A percentile compares a stretch with the other conserved stretches of the same genome.
Conservation (phyloP, 2,888 invertebrate genomes). For the Erebia ligea region DNA sequence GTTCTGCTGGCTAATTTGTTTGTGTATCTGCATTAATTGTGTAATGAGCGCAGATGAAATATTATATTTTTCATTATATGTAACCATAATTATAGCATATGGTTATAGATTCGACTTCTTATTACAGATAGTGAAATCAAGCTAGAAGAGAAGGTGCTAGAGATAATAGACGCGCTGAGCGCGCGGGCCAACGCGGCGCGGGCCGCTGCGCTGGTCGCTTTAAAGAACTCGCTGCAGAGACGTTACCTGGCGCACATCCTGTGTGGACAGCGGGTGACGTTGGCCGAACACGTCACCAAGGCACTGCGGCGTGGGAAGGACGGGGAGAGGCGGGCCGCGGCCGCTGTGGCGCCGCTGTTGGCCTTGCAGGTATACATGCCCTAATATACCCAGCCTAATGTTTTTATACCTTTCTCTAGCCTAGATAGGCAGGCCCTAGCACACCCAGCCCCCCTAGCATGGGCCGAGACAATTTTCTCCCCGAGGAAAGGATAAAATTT, state of each 20-base stretch:
- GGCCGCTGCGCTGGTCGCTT: conserved; percentile 86
- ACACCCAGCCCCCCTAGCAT: too few relatives aligned
- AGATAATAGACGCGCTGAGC: conserved; percentile 93
- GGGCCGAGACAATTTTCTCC: too few relatives aligned
- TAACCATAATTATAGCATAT: too few relatives aligned
- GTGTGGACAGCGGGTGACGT: conserved; percentile 88
- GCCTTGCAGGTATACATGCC: conserved; percentile 87
- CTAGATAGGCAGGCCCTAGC: too few relatives aligned
- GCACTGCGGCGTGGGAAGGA: conserved; percentile 92
- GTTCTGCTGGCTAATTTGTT: background rate
- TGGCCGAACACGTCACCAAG: conserved; percentile 92
- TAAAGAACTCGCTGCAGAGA: conserved; percentile 89
- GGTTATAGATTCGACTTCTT: too few relatives aligned
- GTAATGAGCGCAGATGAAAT: too few relatives aligned
- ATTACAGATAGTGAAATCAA: conserved; percentile 80
- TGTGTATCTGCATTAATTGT: too few relatives aligned
- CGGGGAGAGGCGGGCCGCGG: conserved; percentile 92
- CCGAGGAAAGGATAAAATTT: too few relatives aligned
- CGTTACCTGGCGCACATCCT: conserved; percentile 91
- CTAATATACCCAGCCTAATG: background rate
- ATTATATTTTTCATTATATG: too few relatives aligned
- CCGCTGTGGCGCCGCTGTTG: conserved; percentile 90
- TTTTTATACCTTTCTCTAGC: too few relatives aligned
- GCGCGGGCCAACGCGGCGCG: conserved; percentile 95
- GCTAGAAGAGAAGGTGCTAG: conserved; percentile 94